These are phyloP conservation scores for Agonopterix alstromeriana DNA, from an alignment of 2,888 invertebrate species.

Conservation along the genomic window DNA sequence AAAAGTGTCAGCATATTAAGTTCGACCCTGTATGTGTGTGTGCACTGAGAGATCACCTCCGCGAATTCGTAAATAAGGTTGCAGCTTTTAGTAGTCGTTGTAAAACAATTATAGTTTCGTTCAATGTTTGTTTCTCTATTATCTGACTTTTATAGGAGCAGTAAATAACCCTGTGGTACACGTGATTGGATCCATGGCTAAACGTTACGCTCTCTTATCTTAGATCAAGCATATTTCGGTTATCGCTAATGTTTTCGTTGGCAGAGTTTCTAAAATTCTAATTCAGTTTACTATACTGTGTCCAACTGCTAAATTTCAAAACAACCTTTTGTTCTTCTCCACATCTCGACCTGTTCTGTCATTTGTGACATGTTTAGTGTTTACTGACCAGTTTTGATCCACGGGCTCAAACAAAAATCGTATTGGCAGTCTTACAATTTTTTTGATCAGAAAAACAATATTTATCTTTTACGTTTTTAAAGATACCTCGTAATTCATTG, in stretches of 20 bases:
- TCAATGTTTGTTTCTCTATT: no score
- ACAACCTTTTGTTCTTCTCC: neutral
- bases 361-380: constrained; percentile 35
- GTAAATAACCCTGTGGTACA: no score
- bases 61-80: no score
- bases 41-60: no score
- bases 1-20: no score
- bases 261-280: constrained; percentile 1
- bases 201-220: no score
- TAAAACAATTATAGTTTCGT: no score
- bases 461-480: constrained; percentile 25
- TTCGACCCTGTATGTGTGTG: no score
- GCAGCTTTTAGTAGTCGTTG: no score
- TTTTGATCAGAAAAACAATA: constrained; percentile 26
- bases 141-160: no score
- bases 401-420: constrained; percentile 22
- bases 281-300: constrained; percentile 5
- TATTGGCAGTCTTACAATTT: constrained; percentile 46
- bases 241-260: neutral
- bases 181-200: no score
- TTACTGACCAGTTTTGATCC: constrained; percentile 19
- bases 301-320: neutral
- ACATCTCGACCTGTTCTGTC: neutral
- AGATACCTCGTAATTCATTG: constrained; percentile 2
- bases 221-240: no score